Conservation (phyloP, 2,888 invertebrate species). For the Thereva unica region DNA sequence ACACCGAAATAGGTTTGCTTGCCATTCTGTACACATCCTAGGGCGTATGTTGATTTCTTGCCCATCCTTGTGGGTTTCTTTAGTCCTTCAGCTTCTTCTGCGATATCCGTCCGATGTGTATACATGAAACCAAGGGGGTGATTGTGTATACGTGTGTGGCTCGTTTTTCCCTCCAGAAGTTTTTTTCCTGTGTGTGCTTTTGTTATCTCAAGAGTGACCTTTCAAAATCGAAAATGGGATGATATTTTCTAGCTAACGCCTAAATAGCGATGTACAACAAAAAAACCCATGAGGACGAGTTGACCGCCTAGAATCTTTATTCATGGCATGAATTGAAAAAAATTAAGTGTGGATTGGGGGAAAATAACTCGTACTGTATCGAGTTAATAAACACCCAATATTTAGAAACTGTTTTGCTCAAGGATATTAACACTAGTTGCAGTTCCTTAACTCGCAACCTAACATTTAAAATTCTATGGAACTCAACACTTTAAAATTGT, state of each 20-base stretch:
- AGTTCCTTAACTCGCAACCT: no score
- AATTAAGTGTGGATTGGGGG: no score
- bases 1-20: conserved; percentile 14
- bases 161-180: not conserved
- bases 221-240: conserved; percentile 12
- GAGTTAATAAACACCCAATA: no score
- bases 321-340: no score
- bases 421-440: no score
- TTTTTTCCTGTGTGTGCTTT: not conserved
- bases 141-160: not conserved
- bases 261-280: conserved; percentile 9
- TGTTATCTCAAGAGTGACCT: not conserved
- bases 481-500: no score
- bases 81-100: no score
- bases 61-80: not conserved
- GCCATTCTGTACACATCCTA: conserved; percentile 1
- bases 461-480: no score
- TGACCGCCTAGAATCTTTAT: no score
- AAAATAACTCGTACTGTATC: no score
- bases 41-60: conserved; percentile 5
- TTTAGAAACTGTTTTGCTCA: no score
- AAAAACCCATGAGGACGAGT: not conserved
- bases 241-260: not conserved
- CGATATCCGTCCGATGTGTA: not conserved
- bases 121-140: not conserved